Conservation (phyloP, 2,888 invertebrate genomes). For the Eurytoma californica region DNA sequence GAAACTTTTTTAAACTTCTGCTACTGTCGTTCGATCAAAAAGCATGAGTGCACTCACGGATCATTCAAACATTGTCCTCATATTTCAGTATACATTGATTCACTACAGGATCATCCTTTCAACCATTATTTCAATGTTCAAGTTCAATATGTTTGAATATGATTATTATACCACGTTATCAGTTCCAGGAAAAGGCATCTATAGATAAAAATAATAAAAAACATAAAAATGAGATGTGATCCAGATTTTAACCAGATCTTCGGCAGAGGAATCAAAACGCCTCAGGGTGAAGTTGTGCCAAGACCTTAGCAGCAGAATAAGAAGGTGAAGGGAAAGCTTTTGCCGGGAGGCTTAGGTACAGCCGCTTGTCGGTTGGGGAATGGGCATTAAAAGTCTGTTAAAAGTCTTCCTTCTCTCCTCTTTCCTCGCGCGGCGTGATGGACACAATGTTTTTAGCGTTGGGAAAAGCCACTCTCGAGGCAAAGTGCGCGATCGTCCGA, state of each 20-base stretch:
- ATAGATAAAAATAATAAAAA: constrained; percentile 6
- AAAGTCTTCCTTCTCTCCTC: constrained; percentile 29
- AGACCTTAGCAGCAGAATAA: constrained; percentile 2
- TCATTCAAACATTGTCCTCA: no score
- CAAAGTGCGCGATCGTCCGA: constrained; percentile 32
- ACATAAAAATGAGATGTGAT: constrained; percentile 6
- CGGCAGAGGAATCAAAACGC: neutral
- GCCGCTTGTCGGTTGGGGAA: neutral
- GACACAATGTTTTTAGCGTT: constrained; percentile 45
- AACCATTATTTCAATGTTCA: no score
- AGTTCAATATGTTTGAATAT: no score
- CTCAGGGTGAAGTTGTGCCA: neutral
- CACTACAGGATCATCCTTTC: no score
- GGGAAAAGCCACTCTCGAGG: constrained; percentile 18
- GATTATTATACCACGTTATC: no score
- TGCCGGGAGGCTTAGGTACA: constrained; percentile 6
- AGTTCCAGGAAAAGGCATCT: no score
- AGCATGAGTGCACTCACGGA: no score
- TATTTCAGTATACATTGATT: no score
- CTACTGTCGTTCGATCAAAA: no score
- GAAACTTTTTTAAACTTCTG: no score
- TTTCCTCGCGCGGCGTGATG: constrained; percentile 1
- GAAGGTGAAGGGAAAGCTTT: constrained; percentile 11
- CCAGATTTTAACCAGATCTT: neutral
- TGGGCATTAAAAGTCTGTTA: constrained; percentile 50